These are phyloP conservation scores for Bungarus multicinctus DNA, from an alignment of 2,113 vertebrate species.

Conservation along the genomic window DNA sequence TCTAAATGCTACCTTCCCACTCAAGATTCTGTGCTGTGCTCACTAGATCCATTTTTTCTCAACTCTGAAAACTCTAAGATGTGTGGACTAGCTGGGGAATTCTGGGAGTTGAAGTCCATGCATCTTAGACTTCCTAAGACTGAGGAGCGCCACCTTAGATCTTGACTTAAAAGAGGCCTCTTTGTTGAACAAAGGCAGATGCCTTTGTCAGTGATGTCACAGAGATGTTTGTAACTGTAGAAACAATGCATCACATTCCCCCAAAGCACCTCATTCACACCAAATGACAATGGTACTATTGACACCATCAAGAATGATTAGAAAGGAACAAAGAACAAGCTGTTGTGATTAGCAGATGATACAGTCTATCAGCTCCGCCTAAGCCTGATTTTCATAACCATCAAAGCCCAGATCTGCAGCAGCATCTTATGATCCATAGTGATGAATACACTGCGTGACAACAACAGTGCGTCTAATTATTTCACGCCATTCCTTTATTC, in stretches of 20 bases:
- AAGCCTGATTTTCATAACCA: slow-evolving; percentile 19
- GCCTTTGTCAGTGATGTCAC: not conserved
- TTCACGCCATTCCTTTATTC: slow-evolving; percentile 32
- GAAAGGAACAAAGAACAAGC: not conserved
- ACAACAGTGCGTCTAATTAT: slow-evolving; percentile 33
- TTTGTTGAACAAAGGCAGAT: not conserved
- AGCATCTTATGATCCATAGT: slow-evolving; percentile 27
- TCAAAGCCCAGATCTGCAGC: slow-evolving; percentile 56
- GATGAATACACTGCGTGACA: slow-evolving; percentile 27
- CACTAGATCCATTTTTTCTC: not conserved
- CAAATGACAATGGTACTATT: not conserved
- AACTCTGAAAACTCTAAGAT: not conserved
- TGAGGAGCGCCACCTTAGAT: not conserved
- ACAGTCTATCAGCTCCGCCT: not conserved
- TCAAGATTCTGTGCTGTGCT: not conserved
- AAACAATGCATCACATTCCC: not conserved
- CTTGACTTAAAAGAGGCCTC: not conserved
- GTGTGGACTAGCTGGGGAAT: not conserved
- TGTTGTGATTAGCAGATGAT: not conserved
- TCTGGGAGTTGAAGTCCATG: not conserved
- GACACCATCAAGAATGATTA: slow-evolving; percentile 22
- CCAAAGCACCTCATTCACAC: not conserved
- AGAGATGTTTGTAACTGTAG: no score
- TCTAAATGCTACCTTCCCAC: not conserved
- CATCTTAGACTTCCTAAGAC: not conserved